Evolutionary conservation across 30 jellyfish, hydroid and myxozoan species (phyloP), one percentile per base, ranked within the genome.

Genomic region (Pseudorhiza aurosa): DNA sequence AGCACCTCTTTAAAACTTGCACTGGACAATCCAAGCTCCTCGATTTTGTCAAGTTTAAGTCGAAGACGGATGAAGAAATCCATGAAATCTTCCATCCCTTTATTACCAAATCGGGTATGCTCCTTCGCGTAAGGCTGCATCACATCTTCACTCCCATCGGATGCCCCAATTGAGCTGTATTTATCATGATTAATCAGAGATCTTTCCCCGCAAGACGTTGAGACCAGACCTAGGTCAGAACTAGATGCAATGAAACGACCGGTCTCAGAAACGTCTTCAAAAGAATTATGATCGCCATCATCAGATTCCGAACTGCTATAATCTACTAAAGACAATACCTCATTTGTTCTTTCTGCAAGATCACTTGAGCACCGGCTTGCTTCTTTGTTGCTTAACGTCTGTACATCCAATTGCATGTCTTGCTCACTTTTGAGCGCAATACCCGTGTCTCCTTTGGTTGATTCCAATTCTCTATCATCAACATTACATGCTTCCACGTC

Each of bases 41-140:
- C 72, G 24, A 73, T 73, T 53, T 75, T 73, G 11, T 73, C 86
- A 12, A 73, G 86, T 33, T 73, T 73, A 22, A 73, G 75, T 24
- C 86, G 35, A 37, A 73, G 74, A 31, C 86, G 86, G 43, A 73
- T 37, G 22, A 73, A 32, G 24, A 73, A 73, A 22, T 73, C 86
- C 68, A 73, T 73, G 22, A 73, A 24, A 17, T 11, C 53, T 51
- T 73, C 72, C 10, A 36, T 14, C 21, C n/a, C 53, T 28, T 55
- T 33, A 24, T 40, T 8, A 1, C n/a, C n/a, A n/a, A n/a, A n/a
- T n/a, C n/a, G n/a, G n/a, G n/a, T n/a, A n/a, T n/a, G n/a, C n/a
- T n/a, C n/a, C n/a, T n/a, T n/a, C n/a, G n/a, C n/a, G n/a, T n/a
- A n/a, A n/a, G n/a, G n/a, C n/a, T n/a, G n/a, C n/a, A n/a, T n/a